Conservation (phyloP, 2,888 invertebrate genomes). For the Melinaea marsaeus region DNA sequence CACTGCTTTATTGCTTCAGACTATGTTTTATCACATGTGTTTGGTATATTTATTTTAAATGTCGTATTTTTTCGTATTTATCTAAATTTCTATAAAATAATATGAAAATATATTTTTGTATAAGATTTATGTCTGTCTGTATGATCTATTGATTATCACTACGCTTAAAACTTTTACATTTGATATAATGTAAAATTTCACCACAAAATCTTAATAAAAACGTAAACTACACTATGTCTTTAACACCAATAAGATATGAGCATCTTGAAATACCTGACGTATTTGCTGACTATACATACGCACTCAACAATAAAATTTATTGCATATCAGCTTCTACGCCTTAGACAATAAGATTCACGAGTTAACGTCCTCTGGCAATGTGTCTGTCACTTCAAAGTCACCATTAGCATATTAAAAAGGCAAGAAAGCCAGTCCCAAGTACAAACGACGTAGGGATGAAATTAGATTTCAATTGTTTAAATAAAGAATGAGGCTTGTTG, state of each 20-base stretch:
- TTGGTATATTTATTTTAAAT: too few species aligned
- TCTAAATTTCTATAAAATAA: too few species aligned
- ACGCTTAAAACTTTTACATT: neutral
- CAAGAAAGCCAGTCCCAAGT: slow-evolving; percentile 36
- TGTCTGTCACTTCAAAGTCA: slow-evolving; percentile 41
- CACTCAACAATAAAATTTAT: slow-evolving; percentile 19
- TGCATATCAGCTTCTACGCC: slow-evolving; percentile 17
- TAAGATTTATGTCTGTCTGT: too few species aligned
- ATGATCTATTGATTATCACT: too few species aligned
- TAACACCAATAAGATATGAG: neutral
- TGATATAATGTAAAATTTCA: neutral
- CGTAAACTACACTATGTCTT: neutral
- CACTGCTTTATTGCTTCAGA: too few species aligned
- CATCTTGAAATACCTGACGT: neutral
- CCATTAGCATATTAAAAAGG: slow-evolving; percentile 54
- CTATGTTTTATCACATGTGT: too few species aligned
- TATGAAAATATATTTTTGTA: too few species aligned
- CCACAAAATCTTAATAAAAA: neutral
- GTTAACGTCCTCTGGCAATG: slow-evolving; percentile 17
- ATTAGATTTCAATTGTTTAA: slow-evolving; percentile 7
- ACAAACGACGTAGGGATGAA: slow-evolving; percentile 22
- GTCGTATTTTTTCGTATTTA: too few species aligned
- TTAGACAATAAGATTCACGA: slow-evolving; percentile 21
- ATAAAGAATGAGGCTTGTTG: slow-evolving; percentile 2
- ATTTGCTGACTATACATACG: slow-evolving; percentile 24